These are phyloP conservation scores for Cephus runcator DNA, from an alignment of 2,888 invertebrate genomes.

Conservation along the genomic window DNA sequence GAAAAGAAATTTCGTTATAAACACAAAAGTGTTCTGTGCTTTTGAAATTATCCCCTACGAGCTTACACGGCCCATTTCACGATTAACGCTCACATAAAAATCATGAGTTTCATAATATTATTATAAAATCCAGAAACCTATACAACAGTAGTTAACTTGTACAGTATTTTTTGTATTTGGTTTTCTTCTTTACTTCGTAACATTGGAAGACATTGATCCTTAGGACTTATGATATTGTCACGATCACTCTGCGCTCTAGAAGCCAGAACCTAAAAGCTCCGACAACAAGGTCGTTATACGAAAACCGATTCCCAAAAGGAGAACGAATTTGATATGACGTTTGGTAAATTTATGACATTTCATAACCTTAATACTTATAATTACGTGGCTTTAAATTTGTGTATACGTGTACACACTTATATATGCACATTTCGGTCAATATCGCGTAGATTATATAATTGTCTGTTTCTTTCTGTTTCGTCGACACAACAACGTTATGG, in stretches of 20 bases:
- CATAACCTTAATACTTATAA: too few species aligned
- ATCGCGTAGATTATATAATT: too few species aligned
- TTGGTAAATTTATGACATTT: neutral
- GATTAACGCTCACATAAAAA: conserved; percentile 40
- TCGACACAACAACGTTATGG: neutral
- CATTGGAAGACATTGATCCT: conserved; percentile 54
- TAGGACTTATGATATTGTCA: conserved; percentile 44
- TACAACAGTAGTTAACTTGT: conserved; percentile 53
- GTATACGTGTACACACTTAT: too few species aligned
- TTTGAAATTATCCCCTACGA: neutral
- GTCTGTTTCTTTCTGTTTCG: too few species aligned
- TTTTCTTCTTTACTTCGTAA: conserved; percentile 32
- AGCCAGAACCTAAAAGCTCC: neutral
- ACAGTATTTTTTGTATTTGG: conserved; percentile 34
- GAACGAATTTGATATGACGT: neutral
- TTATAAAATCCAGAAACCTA: conserved; percentile 60
- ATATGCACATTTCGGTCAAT: too few species aligned
- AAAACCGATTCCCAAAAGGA: neutral
- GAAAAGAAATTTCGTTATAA: neutral
- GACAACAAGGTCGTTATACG: neutral
- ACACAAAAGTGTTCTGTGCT: neutral
- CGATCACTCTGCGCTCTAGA: conserved; percentile 29
- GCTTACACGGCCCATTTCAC: conserved; percentile 6
- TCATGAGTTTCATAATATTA: conserved; percentile 42
- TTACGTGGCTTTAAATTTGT: too few species aligned